These are phyloP conservation scores for Heliconius ethilla DNA, from an alignment of 2,888 invertebrate species.

Conservation along the genomic window DNA sequence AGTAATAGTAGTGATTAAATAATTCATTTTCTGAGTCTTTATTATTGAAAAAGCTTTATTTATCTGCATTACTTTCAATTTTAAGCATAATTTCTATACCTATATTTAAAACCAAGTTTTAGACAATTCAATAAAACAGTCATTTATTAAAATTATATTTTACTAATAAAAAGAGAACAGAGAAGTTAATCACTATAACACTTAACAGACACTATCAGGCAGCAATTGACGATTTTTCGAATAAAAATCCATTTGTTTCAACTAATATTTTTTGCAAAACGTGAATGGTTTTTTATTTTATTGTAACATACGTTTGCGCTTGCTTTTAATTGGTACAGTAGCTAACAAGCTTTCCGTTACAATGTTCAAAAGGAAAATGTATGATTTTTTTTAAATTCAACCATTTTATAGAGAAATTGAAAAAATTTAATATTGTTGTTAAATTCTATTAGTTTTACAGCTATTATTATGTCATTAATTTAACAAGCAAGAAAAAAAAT, in stretches of 20 bases:
- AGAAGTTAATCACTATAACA: background rate
- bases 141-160: too few species aligned
- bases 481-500: background rate
- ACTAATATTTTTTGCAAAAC: slow-evolving; percentile 12
- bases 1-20: too few species aligned
- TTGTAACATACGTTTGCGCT: slow-evolving; percentile 10
- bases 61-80: too few species aligned
- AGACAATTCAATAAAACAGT: too few species aligned
- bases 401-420: background rate
- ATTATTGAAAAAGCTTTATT: too few species aligned
- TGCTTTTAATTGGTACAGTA: slow-evolving; percentile 21
- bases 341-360: slow-evolving; percentile 15
- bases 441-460: background rate
- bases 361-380: slow-evolving; percentile 7
- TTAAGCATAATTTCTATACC: too few species aligned
- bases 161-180: background rate
- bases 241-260: slow-evolving; percentile 15
- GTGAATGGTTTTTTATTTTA: slow-evolving; percentile 4
- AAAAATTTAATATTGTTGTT: background rate
- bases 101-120: too few species aligned
- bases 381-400: background rate
- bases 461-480: background rate
- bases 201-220: background rate
- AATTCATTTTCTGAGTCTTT: too few species aligned
- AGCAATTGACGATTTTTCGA: slow-evolving; percentile 3